Percentiles rank a stretch among this genome's conserved stretches.
Evolutionary conservation across 2,888 invertebrate species (phyloP).

Genomic region (Orthosia incerta): DNA sequence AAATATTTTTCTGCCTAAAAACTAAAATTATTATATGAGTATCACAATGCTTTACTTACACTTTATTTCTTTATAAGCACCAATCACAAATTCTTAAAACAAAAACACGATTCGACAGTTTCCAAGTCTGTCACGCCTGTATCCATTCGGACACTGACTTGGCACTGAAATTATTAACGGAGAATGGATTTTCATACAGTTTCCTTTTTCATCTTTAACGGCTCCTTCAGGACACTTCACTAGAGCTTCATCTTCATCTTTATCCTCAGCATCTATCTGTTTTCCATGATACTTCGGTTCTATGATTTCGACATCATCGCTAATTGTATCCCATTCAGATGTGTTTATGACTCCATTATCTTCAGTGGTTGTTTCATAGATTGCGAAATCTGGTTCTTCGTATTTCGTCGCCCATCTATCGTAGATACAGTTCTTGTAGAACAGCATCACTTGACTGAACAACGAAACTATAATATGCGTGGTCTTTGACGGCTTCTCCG

Average conservation of each 20-base stretch:
- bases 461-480: slow-evolving; percentile 69
- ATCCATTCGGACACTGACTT: slow-evolving; percentile 82
- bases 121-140: slow-evolving; percentile 80
- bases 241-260: slow-evolving; percentile 42
- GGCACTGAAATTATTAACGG: slow-evolving; percentile 82
- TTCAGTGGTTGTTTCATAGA: slow-evolving; percentile 49
- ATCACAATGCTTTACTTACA: slow-evolving; percentile 40
- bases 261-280: slow-evolving; percentile 41
- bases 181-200: slow-evolving; percentile 75
- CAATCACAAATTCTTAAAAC: slow-evolving; percentile 31
- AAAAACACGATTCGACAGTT: slow-evolving; percentile 77
- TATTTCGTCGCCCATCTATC: slow-evolving; percentile 67
- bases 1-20: slow-evolving; percentile 19
- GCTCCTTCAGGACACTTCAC: slow-evolving; percentile 75
- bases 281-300: slow-evolving; percentile 81
- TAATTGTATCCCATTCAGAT: slow-evolving; percentile 69
- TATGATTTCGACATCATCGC: slow-evolving; percentile 82
- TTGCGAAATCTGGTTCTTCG: slow-evolving; percentile 48
- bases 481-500: slow-evolving; percentile 49
- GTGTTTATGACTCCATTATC: slow-evolving; percentile 46
- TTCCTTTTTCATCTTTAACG: slow-evolving; percentile 71
- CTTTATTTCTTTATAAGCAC: neutral
- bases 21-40: slow-evolving; percentile 38
- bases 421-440: slow-evolving; percentile 80
- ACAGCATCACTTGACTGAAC: slow-evolving; percentile 75